Evolutionary conservation across 2,113 vertebrate species (phyloP), one percentile per base, ranked within the genome.

Genomic region (Cathartes aura): DNA sequence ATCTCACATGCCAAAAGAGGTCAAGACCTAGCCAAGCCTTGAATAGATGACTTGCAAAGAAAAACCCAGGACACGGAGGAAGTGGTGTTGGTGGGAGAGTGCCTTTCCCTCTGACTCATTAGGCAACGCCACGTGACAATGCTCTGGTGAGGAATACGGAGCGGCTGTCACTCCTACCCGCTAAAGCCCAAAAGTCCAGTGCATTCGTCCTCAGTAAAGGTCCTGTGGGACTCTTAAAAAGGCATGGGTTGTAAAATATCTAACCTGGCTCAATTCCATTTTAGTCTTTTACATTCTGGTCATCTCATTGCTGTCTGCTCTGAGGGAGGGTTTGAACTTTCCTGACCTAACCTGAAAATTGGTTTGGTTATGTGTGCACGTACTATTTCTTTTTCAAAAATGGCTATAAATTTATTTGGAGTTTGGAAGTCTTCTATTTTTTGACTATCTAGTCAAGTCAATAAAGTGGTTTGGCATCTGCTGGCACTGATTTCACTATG

Each of bases 1-100:
- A 48, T 84, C 91, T 93, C 1, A 9, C 83, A 95, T 95, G 91
- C 94, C 95, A 93, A 82, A 53, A 87, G 58, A 95, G 95, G 94
- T 96, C 93, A 96, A 93, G 87, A 95, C 86, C 76, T 45, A 94
- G 80, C 29, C 82, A 82, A 90, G 87, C 30, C 47, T 36, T 56
- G 90, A 93, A 87, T 20, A 81, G 64, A 94, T 86, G 79, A 62
- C 68, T 89, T 84, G 59, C 73, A 96, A 87, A 81, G 72, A 91
- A 96, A 96, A 50, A 48, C 83, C 76, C 60, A 85, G 83, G 85
- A 66, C 82, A 80, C 0, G 2, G 45, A 96, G 79, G 87, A 96
- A 96, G 93, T 38, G 89, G 80, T 79, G 43, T 6, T 64, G 86
- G 66, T 96, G 80, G 29, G 58, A 87, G 83, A 94, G 64, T 45